Percentiles rank a stretch among this genome's conserved stretches.
These are phyloP conservation scores for Scophthalmus maximus DNA, from an alignment of 2,113 vertebrate species.

Conservation along the genomic window DNA sequence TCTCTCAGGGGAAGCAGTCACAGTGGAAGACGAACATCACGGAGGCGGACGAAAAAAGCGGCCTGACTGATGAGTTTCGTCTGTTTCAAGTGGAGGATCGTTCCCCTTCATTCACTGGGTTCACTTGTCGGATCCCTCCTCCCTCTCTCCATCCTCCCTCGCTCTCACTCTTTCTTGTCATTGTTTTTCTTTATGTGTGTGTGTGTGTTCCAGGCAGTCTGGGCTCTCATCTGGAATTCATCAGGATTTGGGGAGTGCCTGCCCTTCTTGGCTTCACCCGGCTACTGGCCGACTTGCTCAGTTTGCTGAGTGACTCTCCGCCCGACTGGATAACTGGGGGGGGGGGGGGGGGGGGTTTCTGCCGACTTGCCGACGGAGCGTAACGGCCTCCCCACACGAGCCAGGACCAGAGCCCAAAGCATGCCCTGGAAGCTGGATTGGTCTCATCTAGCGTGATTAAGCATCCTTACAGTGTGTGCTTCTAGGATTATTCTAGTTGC, in stretches of 20 bases:
- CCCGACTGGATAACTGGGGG: neutral
- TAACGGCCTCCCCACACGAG: no score
- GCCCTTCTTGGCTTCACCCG: constrained; percentile 45
- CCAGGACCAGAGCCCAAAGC: no score
- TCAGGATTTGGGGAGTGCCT: constrained; percentile 56
- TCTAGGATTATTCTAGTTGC: no score
- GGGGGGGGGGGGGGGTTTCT: no score
- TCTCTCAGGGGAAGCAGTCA: neutral
- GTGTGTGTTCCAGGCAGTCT: constrained; percentile 50
- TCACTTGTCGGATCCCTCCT: constrained; percentile 22
- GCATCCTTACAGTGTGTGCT: no score
- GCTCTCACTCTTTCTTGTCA: neutral
- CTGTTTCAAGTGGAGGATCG: constrained; percentile 12
- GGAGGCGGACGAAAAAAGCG: neutral
- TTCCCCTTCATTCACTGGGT: constrained; percentile 4
- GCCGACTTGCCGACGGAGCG: neutral
- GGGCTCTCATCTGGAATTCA: constrained; percentile 78
- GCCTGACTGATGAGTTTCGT: neutral
- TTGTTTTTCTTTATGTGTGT: neutral
- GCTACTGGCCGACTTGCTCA: constrained; percentile 41
- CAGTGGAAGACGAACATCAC: neutral
- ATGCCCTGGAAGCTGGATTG: no score
- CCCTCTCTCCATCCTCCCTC: constrained; percentile 1
- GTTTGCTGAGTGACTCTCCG: constrained; percentile 10
- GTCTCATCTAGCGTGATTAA: no score